Evolutionary conservation across 2,888 invertebrate genomes (phyloP).

Genomic region (Dorcus hopei): DNA sequence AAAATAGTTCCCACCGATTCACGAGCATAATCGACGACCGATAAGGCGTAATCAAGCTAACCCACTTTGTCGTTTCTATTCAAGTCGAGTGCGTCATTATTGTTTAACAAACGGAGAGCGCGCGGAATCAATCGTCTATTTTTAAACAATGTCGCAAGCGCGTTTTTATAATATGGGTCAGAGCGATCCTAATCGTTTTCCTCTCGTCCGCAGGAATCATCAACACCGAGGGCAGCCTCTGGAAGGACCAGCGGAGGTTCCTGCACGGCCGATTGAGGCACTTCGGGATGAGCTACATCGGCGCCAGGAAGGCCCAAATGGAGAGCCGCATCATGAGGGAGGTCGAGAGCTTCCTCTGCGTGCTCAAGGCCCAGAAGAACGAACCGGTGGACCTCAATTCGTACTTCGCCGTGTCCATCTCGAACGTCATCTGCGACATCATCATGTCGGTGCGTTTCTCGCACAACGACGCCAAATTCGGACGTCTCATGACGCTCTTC

Average conservation of each 20-base stretch:
- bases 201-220: slow-evolving; percentile 68
- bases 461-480: slow-evolving; percentile 72
- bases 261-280: slow-evolving; percentile 79
- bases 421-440: slow-evolving; percentile 87
- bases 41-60: slow-evolving; percentile 19
- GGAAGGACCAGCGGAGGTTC: slow-evolving; percentile 88
- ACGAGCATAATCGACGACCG: not conserved
- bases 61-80: slow-evolving; percentile 18
- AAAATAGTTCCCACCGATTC: slow-evolving; percentile 12
- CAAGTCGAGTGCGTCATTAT: slow-evolving; percentile 10
- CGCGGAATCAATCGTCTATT: slow-evolving; percentile 7
- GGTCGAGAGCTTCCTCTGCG: slow-evolving; percentile 69
- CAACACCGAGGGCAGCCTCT: slow-evolving; percentile 83
- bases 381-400: slow-evolving; percentile 72
- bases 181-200: not conserved
- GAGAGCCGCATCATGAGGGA: slow-evolving; percentile 81
- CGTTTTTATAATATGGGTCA: slow-evolving; percentile 11
- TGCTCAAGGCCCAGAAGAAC: slow-evolving; percentile 62
- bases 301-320: slow-evolving; percentile 76
- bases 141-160: not conserved
- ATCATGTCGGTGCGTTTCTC: slow-evolving; percentile 86
- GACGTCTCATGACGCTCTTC: slow-evolving; percentile 78
- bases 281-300: slow-evolving; percentile 86
- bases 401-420: slow-evolving; percentile 74
- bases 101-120: slow-evolving; percentile 3